These are phyloP conservation scores for Zeugodacus cucurbitae DNA, from an alignment of 1,140 invertebrate species.

Conservation along the genomic window DNA sequence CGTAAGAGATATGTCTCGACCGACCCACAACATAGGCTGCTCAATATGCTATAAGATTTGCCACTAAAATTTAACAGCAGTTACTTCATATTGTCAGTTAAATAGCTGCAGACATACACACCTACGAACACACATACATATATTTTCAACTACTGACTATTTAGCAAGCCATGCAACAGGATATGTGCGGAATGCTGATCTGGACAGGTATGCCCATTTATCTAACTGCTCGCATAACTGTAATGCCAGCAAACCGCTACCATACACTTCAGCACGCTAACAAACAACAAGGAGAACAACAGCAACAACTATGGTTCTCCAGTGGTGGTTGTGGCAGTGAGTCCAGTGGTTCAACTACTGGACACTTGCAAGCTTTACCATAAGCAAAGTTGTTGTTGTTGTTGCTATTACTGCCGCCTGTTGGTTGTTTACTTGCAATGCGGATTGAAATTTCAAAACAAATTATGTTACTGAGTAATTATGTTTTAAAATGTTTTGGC, in stretches of 20 bases:
- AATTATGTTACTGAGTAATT: slow-evolving; percentile 38
- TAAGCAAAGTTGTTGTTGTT: neutral
- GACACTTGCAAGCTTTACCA: neutral
- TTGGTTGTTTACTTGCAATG: neutral
- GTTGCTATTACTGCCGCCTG: neutral
- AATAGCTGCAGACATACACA: neutral
- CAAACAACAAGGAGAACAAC: neutral
- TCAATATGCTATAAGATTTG: neutral
- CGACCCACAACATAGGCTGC: neutral
- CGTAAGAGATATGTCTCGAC: neutral
- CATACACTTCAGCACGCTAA: neutral
- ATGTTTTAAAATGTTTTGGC: slow-evolving; percentile 39
- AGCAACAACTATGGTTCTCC: neutral
- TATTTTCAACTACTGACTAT: neutral
- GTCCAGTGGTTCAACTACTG: neutral
- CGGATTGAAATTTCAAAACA: slow-evolving; percentile 31
- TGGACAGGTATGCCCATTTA: slow-evolving; percentile 15
- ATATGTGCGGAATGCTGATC: neutral
- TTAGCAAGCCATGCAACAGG: neutral
- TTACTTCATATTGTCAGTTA: neutral
- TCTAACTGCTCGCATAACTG: slow-evolving; percentile 9
- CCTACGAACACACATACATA: neutral
- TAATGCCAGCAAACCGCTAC: neutral
- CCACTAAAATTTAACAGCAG: neutral
- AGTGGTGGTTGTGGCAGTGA: neutral